These are phyloP conservation scores for Hecatera dysodea DNA, from an alignment of 2,888 invertebrate species.

Conservation along the genomic window DNA sequence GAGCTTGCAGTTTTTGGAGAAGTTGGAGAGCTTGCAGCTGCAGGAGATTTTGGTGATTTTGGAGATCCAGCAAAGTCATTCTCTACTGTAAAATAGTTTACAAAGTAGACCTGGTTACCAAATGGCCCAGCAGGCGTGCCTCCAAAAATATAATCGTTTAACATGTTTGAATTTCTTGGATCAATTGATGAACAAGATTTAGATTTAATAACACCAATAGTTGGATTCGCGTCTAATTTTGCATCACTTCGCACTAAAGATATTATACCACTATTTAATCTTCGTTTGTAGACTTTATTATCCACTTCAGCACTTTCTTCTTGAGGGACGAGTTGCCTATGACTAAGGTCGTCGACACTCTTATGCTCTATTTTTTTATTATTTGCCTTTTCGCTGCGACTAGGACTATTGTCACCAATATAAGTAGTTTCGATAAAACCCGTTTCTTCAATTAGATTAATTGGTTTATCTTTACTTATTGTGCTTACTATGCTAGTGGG, in stretches of 20 bases:
- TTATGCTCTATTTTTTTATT: background rate
- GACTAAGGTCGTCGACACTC: background rate
- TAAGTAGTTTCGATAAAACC: slow-evolving; percentile 74
- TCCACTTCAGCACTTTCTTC: background rate
- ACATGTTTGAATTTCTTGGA: slow-evolving; percentile 69
- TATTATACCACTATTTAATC: slow-evolving; percentile 19
- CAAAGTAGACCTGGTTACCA: slow-evolving; percentile 78
- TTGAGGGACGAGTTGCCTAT: background rate
- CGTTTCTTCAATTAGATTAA: slow-evolving; percentile 51
- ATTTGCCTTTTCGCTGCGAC: slow-evolving; percentile 20
- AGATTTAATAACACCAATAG: slow-evolving; percentile 65
- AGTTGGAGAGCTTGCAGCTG: slow-evolving; percentile 9
- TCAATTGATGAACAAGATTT: slow-evolving; percentile 75
- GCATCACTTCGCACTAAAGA: slow-evolving; percentile 71
- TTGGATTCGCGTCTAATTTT: slow-evolving; percentile 61
- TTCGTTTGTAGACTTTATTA: slow-evolving; percentile 7
- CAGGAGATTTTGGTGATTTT: slow-evolving; percentile 12
- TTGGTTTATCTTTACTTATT: slow-evolving; percentile 35
- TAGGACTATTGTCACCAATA: slow-evolving; percentile 57
- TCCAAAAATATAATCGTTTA: slow-evolving; percentile 80
- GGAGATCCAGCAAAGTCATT: slow-evolving; percentile 66
- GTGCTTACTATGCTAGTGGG: slow-evolving; percentile 48
- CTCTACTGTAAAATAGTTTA: slow-evolving; percentile 82
- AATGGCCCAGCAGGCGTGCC: slow-evolving; percentile 65
- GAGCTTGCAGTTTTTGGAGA: background rate